Evolutionary conservation across 2,113 vertebrate species (phyloP).

Genomic region (Gallinago media): DNA sequence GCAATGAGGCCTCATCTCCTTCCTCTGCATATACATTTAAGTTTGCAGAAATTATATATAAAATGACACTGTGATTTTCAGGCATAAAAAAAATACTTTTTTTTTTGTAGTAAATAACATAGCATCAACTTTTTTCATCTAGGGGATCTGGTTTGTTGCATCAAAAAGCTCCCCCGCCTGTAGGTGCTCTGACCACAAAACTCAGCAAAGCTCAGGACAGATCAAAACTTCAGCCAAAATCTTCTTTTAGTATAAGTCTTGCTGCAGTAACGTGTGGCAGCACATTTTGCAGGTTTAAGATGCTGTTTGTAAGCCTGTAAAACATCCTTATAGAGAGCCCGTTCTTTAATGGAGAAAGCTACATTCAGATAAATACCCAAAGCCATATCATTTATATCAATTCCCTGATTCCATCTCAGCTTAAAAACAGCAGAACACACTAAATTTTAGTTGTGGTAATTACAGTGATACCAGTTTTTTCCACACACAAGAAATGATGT

Average conservation of each 20-base stretch:
- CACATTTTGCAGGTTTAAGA: background rate
- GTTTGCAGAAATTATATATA: background rate
- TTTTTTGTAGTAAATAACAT: background rate
- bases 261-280: background rate
- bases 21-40: background rate
- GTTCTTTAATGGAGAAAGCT: background rate
- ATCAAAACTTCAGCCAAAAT: background rate
- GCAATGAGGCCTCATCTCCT: background rate
- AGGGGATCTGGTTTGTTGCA: background rate
- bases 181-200: background rate
- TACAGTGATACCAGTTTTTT: background rate
- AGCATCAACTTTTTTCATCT: background rate
- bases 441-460: conserved; percentile 8
- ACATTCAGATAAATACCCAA: background rate
- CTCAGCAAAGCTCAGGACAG: background rate
- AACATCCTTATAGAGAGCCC: background rate
- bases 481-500: background rate
- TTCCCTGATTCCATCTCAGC: background rate
- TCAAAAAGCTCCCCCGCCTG: background rate
- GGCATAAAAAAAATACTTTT: background rate
- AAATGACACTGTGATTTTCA: background rate
- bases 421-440: conserved; percentile 5
- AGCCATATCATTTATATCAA: background rate
- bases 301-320: background rate
- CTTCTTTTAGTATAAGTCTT: background rate